Percentiles rank a stretch among this genome's conserved stretches.
These are phyloP conservation scores for Bathynomus jamesi DNA, from an alignment of 1,140 invertebrate species.

Conservation along the genomic window DNA sequence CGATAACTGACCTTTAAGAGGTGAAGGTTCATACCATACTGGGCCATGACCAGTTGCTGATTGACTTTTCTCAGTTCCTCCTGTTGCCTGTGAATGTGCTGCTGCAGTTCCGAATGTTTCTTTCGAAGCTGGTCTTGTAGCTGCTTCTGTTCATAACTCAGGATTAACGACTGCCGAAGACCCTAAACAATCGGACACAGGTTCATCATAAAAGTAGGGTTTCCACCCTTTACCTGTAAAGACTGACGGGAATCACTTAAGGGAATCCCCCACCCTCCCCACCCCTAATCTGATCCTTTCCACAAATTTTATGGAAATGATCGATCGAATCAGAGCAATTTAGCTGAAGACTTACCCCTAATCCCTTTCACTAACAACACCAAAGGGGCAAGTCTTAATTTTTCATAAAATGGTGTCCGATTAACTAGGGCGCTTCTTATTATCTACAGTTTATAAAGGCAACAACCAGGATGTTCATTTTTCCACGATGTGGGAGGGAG, in stretches of 20 bases:
- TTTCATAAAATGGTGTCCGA: too few species aligned
- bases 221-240: neutral
- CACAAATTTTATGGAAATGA: too few species aligned
- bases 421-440: too few species aligned
- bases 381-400: too few species aligned
- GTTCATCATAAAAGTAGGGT: neutral
- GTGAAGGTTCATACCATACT: conserved; percentile 52
- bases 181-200: conserved; percentile 13
- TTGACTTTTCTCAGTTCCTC: conserved; percentile 72
- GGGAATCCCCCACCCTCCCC: too few species aligned
- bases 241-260: neutral
- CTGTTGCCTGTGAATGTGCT: conserved; percentile 74
- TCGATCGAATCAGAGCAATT: too few species aligned
- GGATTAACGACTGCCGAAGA: conserved; percentile 45
- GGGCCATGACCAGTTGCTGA: conserved; percentile 72
- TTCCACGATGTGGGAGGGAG: too few species aligned
- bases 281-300: too few species aligned
- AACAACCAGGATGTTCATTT: too few species aligned
- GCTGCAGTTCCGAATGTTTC: conserved; percentile 74
- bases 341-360: too few species aligned
- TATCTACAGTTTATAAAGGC: too few species aligned
- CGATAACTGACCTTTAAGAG: conserved; percentile 17
- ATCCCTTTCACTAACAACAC: too few species aligned
- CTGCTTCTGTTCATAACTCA: conserved; percentile 55
- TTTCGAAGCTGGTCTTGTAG: conserved; percentile 66